Evolutionary conservation across 2,797 vertebrate genomes (phyloP).

Genomic region (Gymnopithys bicolor): DNA sequence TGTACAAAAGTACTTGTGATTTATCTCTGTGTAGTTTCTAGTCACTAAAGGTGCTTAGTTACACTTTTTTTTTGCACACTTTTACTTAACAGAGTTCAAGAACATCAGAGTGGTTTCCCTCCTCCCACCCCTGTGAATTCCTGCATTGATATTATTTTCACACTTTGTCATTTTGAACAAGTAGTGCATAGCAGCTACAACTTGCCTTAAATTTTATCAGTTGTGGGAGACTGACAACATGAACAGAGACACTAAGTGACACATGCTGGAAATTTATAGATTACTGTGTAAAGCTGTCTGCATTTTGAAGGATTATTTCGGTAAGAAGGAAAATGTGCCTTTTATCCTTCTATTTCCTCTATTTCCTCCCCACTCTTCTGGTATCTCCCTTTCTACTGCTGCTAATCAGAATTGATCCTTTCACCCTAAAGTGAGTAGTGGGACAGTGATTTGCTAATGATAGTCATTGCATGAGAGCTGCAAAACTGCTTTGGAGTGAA

Average conservation of each 20-base stretch:
- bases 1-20: background rate
- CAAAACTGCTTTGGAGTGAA: background rate
- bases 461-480: background rate
- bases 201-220: conserved; percentile 46
- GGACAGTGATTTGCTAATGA: background rate
- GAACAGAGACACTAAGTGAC: background rate
- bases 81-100: background rate
- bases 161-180: background rate
- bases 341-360: background rate
- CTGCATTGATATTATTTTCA: conserved; percentile 4
- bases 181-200: background rate
- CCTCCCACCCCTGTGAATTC: accelerated
- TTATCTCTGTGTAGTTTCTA: background rate
- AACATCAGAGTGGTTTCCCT: background rate
- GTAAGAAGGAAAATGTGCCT: background rate
- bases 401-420: background rate
- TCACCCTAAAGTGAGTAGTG: background rate
- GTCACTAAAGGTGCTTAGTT: background rate
- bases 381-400: background rate
- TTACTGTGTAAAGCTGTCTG: background rate
- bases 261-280: conserved; percentile 31
- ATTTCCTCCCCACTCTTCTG: background rate
- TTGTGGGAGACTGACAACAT: background rate
- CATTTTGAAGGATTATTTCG: conserved; percentile 11
- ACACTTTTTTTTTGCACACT: background rate